Conservation (phyloP, 2,113 vertebrate species). For the Tetrax tetrax region DNA sequence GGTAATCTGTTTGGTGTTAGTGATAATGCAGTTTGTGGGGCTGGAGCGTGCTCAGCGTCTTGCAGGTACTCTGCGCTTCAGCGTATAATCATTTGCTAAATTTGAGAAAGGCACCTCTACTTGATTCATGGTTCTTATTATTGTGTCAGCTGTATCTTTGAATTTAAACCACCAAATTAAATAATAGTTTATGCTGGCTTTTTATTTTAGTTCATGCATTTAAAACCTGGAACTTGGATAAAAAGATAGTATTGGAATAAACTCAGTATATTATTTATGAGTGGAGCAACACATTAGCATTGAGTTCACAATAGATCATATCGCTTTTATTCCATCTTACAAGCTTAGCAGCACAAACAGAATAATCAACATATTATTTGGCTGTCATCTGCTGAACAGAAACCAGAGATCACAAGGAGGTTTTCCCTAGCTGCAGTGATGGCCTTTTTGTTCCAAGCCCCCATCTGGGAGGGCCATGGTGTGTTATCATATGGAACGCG, state of each 20-base stretch:
- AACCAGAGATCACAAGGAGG: conserved; percentile 93
- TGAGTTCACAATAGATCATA: conserved; percentile 82
- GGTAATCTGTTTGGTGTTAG: neutral
- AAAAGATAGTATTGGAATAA: conserved; percentile 74
- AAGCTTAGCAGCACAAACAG: conserved; percentile 91
- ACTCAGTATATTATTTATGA: conserved; percentile 78
- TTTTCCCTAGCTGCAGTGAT: conserved; percentile 83
- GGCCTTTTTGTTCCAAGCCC: conserved; percentile 90
- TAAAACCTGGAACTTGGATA: conserved; percentile 76
- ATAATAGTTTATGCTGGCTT: conserved; percentile 71
- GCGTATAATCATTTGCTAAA: conserved; percentile 7
- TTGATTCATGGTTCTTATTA: neutral
- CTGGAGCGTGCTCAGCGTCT: neutral
- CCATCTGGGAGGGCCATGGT: conserved; percentile 94
- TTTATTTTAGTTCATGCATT: conserved; percentile 77
- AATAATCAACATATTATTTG: conserved; percentile 91
- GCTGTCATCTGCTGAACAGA: conserved; percentile 94
- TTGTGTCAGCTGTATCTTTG: conserved; percentile 75
- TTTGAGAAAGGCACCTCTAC: conserved; percentile 37
- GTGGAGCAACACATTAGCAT: conserved; percentile 80
- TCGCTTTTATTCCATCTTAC: conserved; percentile 83
- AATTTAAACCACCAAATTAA: conserved; percentile 71
- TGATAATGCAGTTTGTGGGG: neutral
- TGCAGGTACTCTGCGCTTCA: neutral
- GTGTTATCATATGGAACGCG: conserved; percentile 97